Base-by-base conservation (phyloP, 1,140 invertebrate species). In the Ips typographus region DNA sequence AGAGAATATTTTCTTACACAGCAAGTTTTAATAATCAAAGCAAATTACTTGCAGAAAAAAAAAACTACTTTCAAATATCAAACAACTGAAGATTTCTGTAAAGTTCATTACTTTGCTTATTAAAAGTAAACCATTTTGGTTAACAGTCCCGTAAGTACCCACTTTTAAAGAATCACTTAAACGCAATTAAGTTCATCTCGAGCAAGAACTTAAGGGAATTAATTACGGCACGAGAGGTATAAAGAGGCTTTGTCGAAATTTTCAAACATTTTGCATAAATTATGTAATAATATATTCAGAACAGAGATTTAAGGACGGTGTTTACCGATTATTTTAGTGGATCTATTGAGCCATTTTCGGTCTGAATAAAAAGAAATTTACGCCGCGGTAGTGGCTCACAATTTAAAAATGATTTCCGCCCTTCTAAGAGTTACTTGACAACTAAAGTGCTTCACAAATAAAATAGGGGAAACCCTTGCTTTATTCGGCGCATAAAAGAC, bases 181-280 rank as follows among this genome's bases (percentile, higher is more conserved):
- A 51, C 38, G 56, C 65, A 67, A 67, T 67, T 67, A 67, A 67
- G 58, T 67, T 60, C 47, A 59, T 43, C 57, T 59, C 56, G 56
- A 67, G 53, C 65, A 67, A 67, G 65, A 40, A 63, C 56, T 70
- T 70, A 70, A 63, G 68, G 22, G 64, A 64, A 70, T 63, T 57
- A 44, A 56, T 56, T 59, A 53, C 8, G 60, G 57, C 47, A 58
- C 40, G 44, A 36, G 49, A 63, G 60, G 63, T 70, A 57, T 63
- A 67, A 59, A 62, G 66, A 64, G 60, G 60, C 57, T 64, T 68
- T 58, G 42, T 59, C 36, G 7, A 49, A 70, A 70, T 57, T 55
- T 70, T 70, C 55, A 61, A 70, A 58, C 64, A 64, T 58, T 70
- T 70, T 41, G 44, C 68, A 70, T 70, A 63, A 63, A 56, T 70